A percentile compares a stretch with the other conserved stretches of the same genome.
phyloP scores from a whole-genome alignment of 2,797 vertebrate species.

The Spheniscus humboldti region DNA sequence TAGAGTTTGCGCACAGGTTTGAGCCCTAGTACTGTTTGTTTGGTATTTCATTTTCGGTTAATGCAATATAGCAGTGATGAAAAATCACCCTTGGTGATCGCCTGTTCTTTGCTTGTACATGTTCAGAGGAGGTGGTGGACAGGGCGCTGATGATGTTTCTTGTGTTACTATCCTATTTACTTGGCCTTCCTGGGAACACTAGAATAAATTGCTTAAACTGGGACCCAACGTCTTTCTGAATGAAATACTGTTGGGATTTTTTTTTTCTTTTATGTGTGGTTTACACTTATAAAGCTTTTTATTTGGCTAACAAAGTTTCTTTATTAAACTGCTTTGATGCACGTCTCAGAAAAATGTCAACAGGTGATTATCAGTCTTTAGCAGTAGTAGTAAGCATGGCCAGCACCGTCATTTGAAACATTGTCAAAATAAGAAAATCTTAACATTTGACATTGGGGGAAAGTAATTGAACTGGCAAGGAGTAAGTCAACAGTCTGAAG shows the following conservation, averaged over 20 bases:
- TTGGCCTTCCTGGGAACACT: not conserved
- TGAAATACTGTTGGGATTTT: not conserved
- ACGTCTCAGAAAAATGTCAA: not conserved
- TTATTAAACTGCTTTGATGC: not conserved
- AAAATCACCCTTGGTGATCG: not conserved
- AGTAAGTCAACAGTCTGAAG: not conserved
- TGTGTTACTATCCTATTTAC: not conserved
- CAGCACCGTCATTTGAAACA: not conserved
- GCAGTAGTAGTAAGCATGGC: not conserved
- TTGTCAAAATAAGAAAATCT: not conserved
- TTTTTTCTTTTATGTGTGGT: not conserved
- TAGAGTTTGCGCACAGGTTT: conserved; percentile 52
- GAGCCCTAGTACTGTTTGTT: not conserved
- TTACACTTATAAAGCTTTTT: not conserved
- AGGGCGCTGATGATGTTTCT: not conserved
- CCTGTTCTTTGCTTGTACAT: not conserved
- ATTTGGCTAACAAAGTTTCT: not conserved
- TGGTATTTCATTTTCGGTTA: not conserved
- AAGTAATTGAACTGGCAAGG: not conserved
- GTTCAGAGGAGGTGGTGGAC: not conserved
- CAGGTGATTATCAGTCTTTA: not conserved
- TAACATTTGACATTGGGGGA: not conserved
- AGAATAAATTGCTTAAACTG: not conserved
- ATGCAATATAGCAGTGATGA: not conserved
- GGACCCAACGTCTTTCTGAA: not conserved